These are phyloP conservation scores for Lordiphosa mommai DNA, from an alignment of 1,140 invertebrate species.

Conservation along the genomic window DNA sequence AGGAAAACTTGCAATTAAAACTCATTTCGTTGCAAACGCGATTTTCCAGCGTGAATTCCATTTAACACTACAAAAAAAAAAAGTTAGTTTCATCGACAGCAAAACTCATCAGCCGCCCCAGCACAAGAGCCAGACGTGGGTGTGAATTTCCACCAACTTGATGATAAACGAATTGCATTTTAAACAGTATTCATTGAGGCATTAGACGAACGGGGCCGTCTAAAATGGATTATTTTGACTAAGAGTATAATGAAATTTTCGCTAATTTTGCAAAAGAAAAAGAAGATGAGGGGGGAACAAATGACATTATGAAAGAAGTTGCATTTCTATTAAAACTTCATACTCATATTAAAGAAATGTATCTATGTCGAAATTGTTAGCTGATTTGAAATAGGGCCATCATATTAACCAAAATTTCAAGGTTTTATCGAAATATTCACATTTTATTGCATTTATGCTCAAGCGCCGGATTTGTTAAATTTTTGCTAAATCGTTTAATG, in stretches of 20 bases:
- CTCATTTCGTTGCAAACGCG: constrained; percentile 74
- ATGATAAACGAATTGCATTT: constrained; percentile 75
- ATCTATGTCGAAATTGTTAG: no score
- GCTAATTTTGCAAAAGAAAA: no score
- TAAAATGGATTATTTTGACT: neutral
- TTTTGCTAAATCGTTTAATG: no score
- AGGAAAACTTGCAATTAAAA: constrained; percentile 76
- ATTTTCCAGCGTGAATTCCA: constrained; percentile 68
- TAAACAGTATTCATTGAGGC: constrained; percentile 65
- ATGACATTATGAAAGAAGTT: no score
- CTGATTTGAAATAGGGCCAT: no score
- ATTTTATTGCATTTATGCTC: constrained; percentile 1
- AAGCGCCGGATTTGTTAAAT: no score
- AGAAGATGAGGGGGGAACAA: no score
- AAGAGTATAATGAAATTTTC: no score
- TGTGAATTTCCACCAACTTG: constrained; percentile 23
- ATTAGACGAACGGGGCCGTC: constrained; percentile 33
- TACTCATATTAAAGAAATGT: no score
- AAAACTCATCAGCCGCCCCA: constrained; percentile 34
- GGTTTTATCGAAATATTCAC: constrained; percentile 1
- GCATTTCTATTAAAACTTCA: no score
- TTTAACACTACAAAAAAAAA: constrained; percentile 42
- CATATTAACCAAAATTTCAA: no score
- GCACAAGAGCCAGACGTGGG: neutral
- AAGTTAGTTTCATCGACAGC: constrained; percentile 34